These are phyloP conservation scores for Phenacoccus solenopsis DNA, from an alignment of 1,140 invertebrate species.

Conservation along the genomic window DNA sequence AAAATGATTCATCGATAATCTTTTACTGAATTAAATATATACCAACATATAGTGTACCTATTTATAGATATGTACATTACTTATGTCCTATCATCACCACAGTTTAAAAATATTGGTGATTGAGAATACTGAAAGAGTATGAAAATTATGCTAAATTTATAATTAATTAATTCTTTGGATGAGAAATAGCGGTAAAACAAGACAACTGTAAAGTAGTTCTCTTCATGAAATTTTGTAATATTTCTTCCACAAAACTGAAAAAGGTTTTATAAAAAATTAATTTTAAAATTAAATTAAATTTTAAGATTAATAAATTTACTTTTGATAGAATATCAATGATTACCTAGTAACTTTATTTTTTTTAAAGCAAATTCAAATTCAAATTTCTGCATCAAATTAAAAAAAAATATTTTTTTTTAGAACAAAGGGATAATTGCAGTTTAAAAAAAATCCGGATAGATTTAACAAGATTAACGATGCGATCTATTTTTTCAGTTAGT, in stretches of 20 bases:
- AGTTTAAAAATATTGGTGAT: too few species aligned
- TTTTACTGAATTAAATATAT: too few species aligned
- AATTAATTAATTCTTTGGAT: not conserved
- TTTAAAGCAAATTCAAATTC: not conserved
- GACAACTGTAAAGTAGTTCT: not conserved
- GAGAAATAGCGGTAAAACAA: constrained; percentile 4
- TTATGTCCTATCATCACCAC: too few species aligned
- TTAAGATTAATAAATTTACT: not conserved
- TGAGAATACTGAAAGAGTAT: not conserved
- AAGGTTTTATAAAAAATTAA: not conserved
- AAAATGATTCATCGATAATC: too few species aligned
- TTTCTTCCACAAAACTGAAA: not conserved
- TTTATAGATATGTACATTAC: too few species aligned
- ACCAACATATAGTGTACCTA: too few species aligned
- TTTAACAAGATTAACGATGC: too few species aligned
- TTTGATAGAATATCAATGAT: not conserved
- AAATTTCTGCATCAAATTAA: not conserved
- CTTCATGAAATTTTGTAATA: not conserved
- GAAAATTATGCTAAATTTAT: too few species aligned
- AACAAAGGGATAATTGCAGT: not conserved
- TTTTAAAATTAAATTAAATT: not conserved
- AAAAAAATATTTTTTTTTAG: not conserved
- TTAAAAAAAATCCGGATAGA: too few species aligned
- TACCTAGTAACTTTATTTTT: not conserved
- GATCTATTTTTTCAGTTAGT: too few species aligned